Evolutionary conservation across 2,113 vertebrate genomes (phyloP), one percentile per base, ranked within the genome.

Genomic region (Micronycteris hirsuta): DNA sequence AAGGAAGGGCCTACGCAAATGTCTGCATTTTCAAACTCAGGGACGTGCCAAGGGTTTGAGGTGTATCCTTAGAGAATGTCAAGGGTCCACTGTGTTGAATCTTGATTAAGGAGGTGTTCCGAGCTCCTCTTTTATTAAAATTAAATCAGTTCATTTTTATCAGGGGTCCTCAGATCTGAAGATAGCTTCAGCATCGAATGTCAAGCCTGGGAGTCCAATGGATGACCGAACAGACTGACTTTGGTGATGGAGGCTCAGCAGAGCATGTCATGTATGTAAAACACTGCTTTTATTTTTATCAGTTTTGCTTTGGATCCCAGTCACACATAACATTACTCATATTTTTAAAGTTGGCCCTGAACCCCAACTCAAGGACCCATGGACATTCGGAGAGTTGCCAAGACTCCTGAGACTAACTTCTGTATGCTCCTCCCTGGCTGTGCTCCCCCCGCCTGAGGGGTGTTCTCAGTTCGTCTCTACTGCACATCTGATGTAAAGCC

Each of bases 281-380:
- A 77, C 14, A 19, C 19, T 36, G 41, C 12, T 56, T 95, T 87
- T 84, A 26, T 33, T 67, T 68, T 94, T 74, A 56, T 20, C 36
- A 90, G n/a, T 38, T 95, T 83, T 87, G 81, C 76, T 91, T 70
- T 84, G n/a, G 38, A 90, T 52, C n/a, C 47, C 45, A 74, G 38
- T 61, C 89, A 68, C 24, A 8, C 7, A 86, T 28, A 77, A 77
- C 19, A 80, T 58, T n/a, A 24, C 56, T 92, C 6, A 6, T 61
- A 68, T 80, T 94, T 89, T 81, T 7, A 17, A 61, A 61, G n/a
- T 28, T 91, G 26, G 24, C 4, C 14, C 11, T 52, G 22, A 90
- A 49, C 11, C n/a, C n/a, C n/a, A 41, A 45, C 77, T 93, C 41
- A 31, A 92, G 54, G 56, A 43, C 20, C 20, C 20, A 71, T 2